Conservation (phyloP, 1,140 invertebrate genomes). For the Sarcophaga peregrina region DNA sequence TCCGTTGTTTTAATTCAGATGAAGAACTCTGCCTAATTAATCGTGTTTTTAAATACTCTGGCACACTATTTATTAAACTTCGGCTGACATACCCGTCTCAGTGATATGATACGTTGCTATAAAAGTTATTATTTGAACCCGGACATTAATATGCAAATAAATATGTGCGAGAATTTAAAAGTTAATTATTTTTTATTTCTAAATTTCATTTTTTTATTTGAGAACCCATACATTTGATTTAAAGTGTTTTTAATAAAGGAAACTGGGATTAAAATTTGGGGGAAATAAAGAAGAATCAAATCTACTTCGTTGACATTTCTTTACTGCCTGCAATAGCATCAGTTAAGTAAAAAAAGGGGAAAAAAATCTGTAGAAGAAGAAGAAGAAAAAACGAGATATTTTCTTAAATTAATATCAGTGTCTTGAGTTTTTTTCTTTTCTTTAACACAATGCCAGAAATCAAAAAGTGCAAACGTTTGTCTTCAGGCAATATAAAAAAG, state of each 20-base stretch:
- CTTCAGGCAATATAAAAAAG: not conserved
- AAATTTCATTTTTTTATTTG: not conserved
- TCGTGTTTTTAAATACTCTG: no score
- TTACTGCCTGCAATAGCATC: not conserved
- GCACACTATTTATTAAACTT: no score
- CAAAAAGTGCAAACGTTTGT: not conserved
- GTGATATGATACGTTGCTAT: no score
- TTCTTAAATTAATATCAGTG: constrained; percentile 21
- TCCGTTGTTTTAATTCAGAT: no score
- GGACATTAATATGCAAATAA: no score
- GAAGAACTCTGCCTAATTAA: no score
- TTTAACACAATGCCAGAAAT: constrained; percentile 29
- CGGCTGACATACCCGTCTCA: no score
- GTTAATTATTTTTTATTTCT: no score
- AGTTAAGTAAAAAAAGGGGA: not conserved
- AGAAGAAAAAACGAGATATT: not conserved
- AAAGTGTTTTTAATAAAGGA: not conserved
- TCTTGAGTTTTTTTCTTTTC: not conserved
- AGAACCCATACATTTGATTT: not conserved
- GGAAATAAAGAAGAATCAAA: not conserved
- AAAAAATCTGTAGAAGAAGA: not conserved
- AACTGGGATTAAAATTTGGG: not conserved
- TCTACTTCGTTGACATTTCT: constrained; percentile 35
- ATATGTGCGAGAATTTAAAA: no score
- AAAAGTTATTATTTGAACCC: no score